These are phyloP conservation scores for Drosophila auraria DNA, from an alignment of 1,140 invertebrate species.

Conservation along the genomic window DNA sequence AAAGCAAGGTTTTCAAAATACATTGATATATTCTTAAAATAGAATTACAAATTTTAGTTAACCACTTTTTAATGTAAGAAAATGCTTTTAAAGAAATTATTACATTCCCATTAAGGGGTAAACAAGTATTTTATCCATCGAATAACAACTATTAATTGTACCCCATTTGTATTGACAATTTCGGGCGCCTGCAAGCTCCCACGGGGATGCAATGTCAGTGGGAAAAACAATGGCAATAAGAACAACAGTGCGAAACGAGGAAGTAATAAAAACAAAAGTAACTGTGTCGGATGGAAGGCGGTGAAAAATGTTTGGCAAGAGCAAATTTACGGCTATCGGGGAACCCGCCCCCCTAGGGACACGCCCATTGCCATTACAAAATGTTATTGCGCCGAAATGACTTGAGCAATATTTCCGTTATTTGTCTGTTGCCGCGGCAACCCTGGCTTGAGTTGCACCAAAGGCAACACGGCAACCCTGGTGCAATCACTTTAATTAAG, in stretches of 20 bases:
- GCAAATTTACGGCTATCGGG: conserved; percentile 63
- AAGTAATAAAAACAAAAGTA: conserved; percentile 52
- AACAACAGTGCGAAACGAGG: conserved; percentile 51
- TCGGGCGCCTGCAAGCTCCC: conserved; percentile 60
- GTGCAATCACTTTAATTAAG: conserved; percentile 56
- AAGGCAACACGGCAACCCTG: conserved; percentile 14
- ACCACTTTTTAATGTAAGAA: no score
- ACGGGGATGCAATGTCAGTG: conserved; percentile 78
- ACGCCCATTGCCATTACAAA: conserved; percentile 64
- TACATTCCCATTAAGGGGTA: no score
- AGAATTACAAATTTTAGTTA: no score
- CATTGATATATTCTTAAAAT: not conserved
- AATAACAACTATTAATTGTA: not conserved
- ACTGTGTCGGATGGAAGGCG: conserved; percentile 11
- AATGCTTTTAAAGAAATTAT: no score
- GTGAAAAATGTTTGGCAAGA: conserved; percentile 70
- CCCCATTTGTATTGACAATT: conserved; percentile 43
- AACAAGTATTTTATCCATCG: no score
- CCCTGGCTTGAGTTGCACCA: conserved; percentile 11
- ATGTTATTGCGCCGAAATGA: conserved; percentile 67
- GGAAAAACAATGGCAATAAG: conserved; percentile 57
- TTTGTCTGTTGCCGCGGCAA: conserved; percentile 47
- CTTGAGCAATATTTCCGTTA: conserved; percentile 21
- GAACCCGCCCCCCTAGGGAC: conserved; percentile 9
- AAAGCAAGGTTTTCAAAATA: no score